Conservation (phyloP, 2,888 invertebrate genomes). For the Matsumyia berberina region DNA sequence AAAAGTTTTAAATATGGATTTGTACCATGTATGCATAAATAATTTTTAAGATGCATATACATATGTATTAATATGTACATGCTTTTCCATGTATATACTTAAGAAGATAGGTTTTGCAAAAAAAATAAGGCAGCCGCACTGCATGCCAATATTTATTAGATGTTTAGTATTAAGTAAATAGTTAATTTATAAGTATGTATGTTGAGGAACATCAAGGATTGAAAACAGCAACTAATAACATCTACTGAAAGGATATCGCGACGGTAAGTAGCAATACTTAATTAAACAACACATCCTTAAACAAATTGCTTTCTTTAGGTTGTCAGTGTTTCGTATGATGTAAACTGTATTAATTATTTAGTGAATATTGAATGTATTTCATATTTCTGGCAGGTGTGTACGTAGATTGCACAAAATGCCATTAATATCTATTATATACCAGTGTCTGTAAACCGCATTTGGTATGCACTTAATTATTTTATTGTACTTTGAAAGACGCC, state of each 20-base stretch:
- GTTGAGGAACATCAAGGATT: no score
- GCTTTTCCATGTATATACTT: not conserved
- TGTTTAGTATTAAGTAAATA: constrained; percentile 17
- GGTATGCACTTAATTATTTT: no score
- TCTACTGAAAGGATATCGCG: not conserved
- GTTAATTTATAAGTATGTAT: constrained; percentile 4
- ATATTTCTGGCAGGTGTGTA: no score
- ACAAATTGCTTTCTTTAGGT: no score
- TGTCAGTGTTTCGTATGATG: no score
- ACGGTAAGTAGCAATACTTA: constrained; percentile 3
- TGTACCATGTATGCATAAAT: not conserved
- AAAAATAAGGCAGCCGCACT: not conserved
- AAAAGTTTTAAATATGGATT: constrained; percentile 4
- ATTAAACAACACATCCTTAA: no score
- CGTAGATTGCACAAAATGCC: no score
- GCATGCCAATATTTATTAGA: constrained; percentile 10
- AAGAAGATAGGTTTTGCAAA: constrained; percentile 28
- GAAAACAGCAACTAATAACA: not conserved
- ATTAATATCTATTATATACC: no score
- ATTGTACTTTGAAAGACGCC: no score
- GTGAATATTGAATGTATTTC: no score
- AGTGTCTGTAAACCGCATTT: no score
- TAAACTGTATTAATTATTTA: no score
- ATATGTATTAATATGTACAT: not conserved
- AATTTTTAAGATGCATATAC: constrained; percentile 11